Evolutionary conservation across 2,888 invertebrate species (phyloP).

Genomic region (Hirtodrosophila trivittata): DNA sequence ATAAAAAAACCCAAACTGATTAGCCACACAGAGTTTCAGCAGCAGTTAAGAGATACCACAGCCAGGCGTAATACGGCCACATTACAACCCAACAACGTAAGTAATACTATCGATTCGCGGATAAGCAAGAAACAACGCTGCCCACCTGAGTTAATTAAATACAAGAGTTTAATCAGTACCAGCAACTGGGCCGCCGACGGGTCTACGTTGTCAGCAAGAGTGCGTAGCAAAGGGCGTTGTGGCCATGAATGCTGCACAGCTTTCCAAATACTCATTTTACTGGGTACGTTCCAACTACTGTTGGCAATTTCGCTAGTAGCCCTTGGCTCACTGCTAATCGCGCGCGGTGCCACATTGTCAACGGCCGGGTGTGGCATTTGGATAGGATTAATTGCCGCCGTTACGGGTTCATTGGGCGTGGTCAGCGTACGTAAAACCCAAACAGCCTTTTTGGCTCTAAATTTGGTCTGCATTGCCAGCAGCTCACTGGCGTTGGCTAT

Average conservation of each 20-base stretch:
- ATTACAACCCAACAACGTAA: constrained; percentile 8
- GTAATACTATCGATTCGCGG: constrained; percentile 76
- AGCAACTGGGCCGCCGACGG: constrained; percentile 35
- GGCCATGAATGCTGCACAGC: constrained; percentile 77
- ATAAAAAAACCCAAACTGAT: constrained; percentile 75
- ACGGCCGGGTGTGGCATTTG: constrained; percentile 83
- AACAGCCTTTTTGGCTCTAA: constrained; percentile 83
- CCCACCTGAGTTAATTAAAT: constrained; percentile 81
- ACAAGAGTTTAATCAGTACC: constrained; percentile 67
- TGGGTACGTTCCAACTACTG: constrained; percentile 82
- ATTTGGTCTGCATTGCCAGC: constrained; percentile 83
- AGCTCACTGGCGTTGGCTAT: constrained; percentile 83
- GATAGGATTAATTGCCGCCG: constrained; percentile 82
- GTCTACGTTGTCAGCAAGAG: constrained; percentile 61
- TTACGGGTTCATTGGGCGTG: constrained; percentile 83
- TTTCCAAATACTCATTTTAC: constrained; percentile 80
- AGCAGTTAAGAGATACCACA: constrained; percentile 76
- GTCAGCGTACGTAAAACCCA: constrained; percentile 83
- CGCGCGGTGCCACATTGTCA: constrained; percentile 81
- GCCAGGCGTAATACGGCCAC: constrained; percentile 50
- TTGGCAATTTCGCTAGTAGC: constrained; percentile 82
- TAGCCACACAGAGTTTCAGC: constrained; percentile 81
- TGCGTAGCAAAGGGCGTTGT: constrained; percentile 44
- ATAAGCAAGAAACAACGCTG: constrained; percentile 82
- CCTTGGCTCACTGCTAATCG: constrained; percentile 82